Percentiles rank a stretch among this genome's conserved stretches.
Evolutionary conservation across 2,113 vertebrate species (phyloP).

Genomic region (Nannospalax galili): DNA sequence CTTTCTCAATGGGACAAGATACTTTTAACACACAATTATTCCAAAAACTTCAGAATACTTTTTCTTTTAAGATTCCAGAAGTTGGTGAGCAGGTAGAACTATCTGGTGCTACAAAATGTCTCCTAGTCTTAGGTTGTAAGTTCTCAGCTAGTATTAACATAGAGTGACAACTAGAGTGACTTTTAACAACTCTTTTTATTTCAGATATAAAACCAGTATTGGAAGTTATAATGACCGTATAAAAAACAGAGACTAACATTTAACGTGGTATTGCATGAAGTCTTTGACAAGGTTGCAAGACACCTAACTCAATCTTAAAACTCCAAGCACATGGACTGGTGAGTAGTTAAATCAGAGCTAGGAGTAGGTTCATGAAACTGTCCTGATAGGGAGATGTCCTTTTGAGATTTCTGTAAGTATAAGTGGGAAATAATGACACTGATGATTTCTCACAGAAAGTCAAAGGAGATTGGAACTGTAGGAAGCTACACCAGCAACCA

Average conservation of each 20-base stretch:
- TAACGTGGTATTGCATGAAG: not conserved
- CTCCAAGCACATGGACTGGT: no score
- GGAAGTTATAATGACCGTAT: not conserved
- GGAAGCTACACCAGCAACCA: rapidly evolving
- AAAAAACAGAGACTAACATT: not conserved
- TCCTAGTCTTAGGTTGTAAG: not conserved
- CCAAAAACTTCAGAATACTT: no score
- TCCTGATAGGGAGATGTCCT: not conserved
- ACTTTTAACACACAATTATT: no score
- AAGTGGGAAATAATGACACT: not conserved
- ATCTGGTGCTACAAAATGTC: not conserved
- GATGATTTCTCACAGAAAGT: not conserved
- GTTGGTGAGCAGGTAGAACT: not conserved
- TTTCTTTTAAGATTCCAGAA: not conserved
- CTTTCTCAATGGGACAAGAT: not conserved
- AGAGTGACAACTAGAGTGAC: no score
- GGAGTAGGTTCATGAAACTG: not conserved
- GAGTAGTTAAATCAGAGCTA: no score
- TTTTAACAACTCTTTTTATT: no score
- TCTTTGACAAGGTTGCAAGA: not conserved
- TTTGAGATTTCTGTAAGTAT: not conserved
- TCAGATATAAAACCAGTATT: no score
- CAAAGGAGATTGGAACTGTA: not conserved
- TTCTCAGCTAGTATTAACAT: no score
- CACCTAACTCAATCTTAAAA: no score